Conservation (phyloP, 2,888 invertebrate genomes). For the Microchrysa polita region DNA sequence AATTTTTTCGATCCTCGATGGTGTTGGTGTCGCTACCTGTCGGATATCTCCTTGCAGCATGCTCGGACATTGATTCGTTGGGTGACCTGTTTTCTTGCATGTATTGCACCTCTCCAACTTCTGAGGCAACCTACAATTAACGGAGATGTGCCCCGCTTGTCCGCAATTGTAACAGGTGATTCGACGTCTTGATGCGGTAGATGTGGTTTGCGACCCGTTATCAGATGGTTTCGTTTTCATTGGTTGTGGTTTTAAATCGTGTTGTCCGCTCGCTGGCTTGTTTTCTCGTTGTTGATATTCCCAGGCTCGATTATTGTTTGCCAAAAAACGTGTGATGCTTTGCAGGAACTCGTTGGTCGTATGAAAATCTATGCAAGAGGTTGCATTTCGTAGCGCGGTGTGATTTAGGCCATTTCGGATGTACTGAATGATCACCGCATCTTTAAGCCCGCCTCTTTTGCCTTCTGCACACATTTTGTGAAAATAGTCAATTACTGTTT, state of each 20-base stretch:
- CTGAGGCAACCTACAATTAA: not conserved
- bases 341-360: not conserved
- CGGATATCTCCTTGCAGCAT: too few species aligned
- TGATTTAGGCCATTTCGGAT: not conserved
- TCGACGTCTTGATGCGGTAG: not conserved
- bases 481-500: not conserved
- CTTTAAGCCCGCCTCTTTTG: not conserved
- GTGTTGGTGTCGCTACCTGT: too few species aligned
- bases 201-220: not conserved
- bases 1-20: too few species aligned
- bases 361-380: not conserved
- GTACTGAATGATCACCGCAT: conserved; percentile 13
- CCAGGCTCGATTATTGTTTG: not conserved
- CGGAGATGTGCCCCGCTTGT: not conserved
- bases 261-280: not conserved
- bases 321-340: not conserved
- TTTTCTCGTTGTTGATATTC: not conserved
- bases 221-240: too few species aligned
- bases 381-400: not conserved
- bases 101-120: not conserved
- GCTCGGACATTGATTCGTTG: not conserved
- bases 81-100: not conserved
- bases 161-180: not conserved
- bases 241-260: too few species aligned
- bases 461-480: not conserved